These are phyloP conservation scores for Oenanthe oenanthe DNA, from an alignment of 2,113 vertebrate species.

Conservation along the genomic window DNA sequence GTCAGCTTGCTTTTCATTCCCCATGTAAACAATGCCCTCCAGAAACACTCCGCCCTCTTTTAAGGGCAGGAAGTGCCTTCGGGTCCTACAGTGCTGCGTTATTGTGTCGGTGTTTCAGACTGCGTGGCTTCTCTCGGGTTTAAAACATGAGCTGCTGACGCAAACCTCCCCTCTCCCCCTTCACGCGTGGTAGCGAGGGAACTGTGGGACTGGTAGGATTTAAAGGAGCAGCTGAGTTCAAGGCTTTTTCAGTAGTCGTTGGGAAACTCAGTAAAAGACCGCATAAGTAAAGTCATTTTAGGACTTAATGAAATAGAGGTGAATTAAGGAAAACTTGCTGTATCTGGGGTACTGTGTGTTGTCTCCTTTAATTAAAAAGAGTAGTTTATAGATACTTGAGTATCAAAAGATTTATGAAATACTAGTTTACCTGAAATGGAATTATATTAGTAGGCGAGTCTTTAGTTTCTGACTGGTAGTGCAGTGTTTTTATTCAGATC, in stretches of 20 bases:
- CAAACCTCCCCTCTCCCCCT: rapidly evolving
- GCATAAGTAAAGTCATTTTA: background rate
- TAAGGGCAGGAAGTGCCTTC: background rate
- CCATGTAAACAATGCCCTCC: rapidly evolving
- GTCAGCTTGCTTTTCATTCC: background rate
- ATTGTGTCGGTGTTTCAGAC: rapidly evolving
- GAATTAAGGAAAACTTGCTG: background rate
- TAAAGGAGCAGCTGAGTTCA: rapidly evolving
- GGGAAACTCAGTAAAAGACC: background rate
- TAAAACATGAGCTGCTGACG: too few species aligned
- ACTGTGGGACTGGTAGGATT: background rate
- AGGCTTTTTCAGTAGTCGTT: too few species aligned
- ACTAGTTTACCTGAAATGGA: background rate
- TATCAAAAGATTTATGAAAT: background rate
- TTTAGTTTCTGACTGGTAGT: background rate
- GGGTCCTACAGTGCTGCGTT: rapidly evolving
- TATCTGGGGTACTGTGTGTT: background rate
- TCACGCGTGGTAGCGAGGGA: rapidly evolving
- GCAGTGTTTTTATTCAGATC: background rate
- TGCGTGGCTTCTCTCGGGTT: background rate
- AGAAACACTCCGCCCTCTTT: background rate
- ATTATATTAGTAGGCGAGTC: background rate
- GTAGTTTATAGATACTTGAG: rapidly evolving
- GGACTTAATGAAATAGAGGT: background rate
- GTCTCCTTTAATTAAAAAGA: background rate